These are phyloP conservation scores for Hippocampus mohnikei DNA, from an alignment of 2,113 vertebrate genomes.

Conservation along the genomic window DNA sequence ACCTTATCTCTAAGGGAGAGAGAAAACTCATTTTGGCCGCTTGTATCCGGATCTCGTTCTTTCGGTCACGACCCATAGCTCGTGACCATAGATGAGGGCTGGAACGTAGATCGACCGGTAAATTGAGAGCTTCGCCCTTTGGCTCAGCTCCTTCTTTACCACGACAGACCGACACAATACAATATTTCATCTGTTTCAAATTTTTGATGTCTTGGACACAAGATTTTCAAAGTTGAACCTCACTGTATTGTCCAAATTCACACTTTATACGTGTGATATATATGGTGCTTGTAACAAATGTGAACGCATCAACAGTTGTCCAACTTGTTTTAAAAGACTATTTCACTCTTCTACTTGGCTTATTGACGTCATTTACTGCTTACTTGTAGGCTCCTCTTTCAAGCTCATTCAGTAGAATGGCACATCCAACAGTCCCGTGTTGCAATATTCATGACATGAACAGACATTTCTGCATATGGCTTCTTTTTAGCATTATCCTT, in stretches of 20 bases:
- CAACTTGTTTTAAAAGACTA: neutral
- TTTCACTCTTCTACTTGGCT: neutral
- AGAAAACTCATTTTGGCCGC: too few relatives aligned
- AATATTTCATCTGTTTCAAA: neutral
- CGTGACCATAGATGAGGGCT: too few relatives aligned
- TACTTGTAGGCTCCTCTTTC: too few relatives aligned
- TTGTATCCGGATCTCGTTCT: too few relatives aligned
- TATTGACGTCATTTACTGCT: neutral
- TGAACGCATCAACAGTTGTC: neutral
- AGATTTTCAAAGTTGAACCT: neutral
- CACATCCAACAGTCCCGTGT: neutral
- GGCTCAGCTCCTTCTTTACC: too few relatives aligned
- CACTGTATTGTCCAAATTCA: neutral
- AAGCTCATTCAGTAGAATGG: neutral
- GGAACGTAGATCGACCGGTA: too few relatives aligned
- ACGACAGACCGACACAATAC: too few relatives aligned
- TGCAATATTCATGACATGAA: neutral
- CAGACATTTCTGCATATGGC: neutral
- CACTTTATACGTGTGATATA: neutral
- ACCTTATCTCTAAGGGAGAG: too few relatives aligned
- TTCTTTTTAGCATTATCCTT: neutral
- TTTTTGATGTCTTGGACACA: neutral
- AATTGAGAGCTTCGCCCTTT: too few relatives aligned
- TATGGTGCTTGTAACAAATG: too few relatives aligned
- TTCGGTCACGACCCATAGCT: too few relatives aligned